Evolutionary conservation across 1,140 invertebrate species (phyloP), one percentile per base, ranked within the genome.

Genomic region (Chelonus insularis): DNA sequence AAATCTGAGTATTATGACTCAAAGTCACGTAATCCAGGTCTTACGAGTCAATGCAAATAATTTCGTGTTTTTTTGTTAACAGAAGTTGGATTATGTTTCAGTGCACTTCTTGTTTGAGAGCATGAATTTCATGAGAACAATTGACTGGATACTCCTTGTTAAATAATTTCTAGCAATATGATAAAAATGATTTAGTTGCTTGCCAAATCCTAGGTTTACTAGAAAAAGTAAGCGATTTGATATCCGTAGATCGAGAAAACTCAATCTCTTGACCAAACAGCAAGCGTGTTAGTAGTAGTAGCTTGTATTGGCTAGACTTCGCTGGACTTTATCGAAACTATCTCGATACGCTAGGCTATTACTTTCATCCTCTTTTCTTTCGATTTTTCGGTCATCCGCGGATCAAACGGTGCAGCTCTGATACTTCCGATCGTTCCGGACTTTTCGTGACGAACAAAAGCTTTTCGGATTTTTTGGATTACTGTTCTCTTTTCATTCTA

Each of bases 301-400:
- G 41, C 16, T 16, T 11, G 50, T 36, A 52, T 52, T 52, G 50
- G 50, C 18, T 11, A n/a, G 50, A 52, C 50, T 14, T 9, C 14
- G n/a, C 9, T 36, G 25, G 50, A 52, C 32, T 52, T 34, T 52
- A 52, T 52, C 50, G 50, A 52, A 43, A 43, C 50, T 52, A 52
- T 52, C 50, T 52, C 25, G 4, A 3, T n/a, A 16, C 41, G 50
- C 32, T 34, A 34, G n/a, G 16, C 12, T 25, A 52, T 52, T 39
- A 37, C 34, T 55, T 20, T 39, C 36, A 55, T 55, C 34, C 21
- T 55, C 14, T 21, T 25, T 39, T 55, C 21, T 55, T 37, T 55
- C 11, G 23, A 6, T 51, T 32, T 29, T 39, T 37, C 14, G 21
- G 34, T 37, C 34, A 55, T 55, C 34, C 52, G 34, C 34, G 52